Evolutionary conservation across 1,140 invertebrate species (phyloP), one percentile per base, ranked within the genome.

Genomic region (Conus ventricosus): DNA sequence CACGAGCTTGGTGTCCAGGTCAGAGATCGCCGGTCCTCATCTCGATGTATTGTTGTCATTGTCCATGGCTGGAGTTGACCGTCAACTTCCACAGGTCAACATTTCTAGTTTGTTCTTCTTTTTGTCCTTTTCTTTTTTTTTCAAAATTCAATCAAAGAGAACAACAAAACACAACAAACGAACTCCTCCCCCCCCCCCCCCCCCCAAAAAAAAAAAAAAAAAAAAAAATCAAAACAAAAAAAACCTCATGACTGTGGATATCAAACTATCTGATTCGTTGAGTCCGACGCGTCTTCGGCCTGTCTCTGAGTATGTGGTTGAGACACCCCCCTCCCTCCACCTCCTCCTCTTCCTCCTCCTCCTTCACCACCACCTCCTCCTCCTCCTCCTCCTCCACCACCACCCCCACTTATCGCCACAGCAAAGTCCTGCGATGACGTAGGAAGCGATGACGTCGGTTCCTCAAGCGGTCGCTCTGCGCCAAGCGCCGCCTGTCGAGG

Each of bases 201-300:
- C 39, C 39, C 39, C 39, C 39, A 75, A 25, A 75, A 25, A 75
- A 25, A 75, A 25, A 75, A 25, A 25, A 25, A n/a, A 25, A 23
- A 75, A 25, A 75, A 25, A 75, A 20, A 75, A 25, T 5, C 4
- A n/a, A 25, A 75, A 25, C 4, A 25, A 75, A 25, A 23, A 25
- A 17, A 7, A n/a, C 7, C 7, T 23, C 25, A 25, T 75, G 71
- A n/a, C 20, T 75, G 71, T 75, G 13, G 71, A 51, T 81, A 81
- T 81, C 80, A 81, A 81, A 81, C 80, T 81, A 81, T 51, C 27
- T 39, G 27, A 81, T 81, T 81, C 80, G 80, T 81, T 81, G 80
- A 55, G 80, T 81, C 80, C 80, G 80, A 81, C 15, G 27, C 80
- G 17, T 81, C 80, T 20, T 71, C 67, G 17, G 67, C 11, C 6